Conservation (phyloP, 2,888 invertebrate genomes). For the Apodemia duryi region DNA sequence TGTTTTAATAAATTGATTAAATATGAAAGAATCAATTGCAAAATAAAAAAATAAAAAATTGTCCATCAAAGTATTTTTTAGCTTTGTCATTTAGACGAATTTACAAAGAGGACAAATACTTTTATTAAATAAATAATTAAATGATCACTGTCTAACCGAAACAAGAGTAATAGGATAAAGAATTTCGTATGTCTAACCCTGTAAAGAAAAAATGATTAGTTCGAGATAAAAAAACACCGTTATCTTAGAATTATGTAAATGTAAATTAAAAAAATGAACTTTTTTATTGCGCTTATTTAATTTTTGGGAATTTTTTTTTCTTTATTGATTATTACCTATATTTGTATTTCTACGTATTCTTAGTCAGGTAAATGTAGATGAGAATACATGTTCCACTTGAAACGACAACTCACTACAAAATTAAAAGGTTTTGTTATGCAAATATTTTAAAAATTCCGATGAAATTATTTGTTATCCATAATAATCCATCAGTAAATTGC, state of each 20-base stretch:
- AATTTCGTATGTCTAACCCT: neutral
- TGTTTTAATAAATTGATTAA: no score
- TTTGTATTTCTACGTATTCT: no score
- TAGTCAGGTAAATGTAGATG: no score
- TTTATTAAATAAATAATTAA: neutral
- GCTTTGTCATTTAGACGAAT: neutral
- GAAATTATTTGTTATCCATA: no score
- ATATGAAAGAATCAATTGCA: no score
- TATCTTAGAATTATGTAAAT: neutral
- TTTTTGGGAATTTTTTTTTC: constrained; percentile 1
- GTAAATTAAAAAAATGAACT: constrained; percentile 13
- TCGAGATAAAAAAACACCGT: neutral
- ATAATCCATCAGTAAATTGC: no score
- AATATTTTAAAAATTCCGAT: no score
- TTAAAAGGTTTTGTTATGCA: no score
- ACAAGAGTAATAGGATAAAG: constrained; percentile 1
- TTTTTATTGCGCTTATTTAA: constrained; percentile 6
- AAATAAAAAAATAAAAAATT: no score
- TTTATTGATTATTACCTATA: neutral
- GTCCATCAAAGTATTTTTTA: no score
- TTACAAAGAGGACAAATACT: neutral
- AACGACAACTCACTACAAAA: no score
- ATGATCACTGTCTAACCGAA: neutral
- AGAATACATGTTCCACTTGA: no score
- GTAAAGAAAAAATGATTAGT: neutral